A percentile compares a stretch with the other conserved stretches of the same genome.
Evolutionary conservation across 2,797 vertebrate species (phyloP).

Genomic region (Pachyuromys duprasi): DNA sequence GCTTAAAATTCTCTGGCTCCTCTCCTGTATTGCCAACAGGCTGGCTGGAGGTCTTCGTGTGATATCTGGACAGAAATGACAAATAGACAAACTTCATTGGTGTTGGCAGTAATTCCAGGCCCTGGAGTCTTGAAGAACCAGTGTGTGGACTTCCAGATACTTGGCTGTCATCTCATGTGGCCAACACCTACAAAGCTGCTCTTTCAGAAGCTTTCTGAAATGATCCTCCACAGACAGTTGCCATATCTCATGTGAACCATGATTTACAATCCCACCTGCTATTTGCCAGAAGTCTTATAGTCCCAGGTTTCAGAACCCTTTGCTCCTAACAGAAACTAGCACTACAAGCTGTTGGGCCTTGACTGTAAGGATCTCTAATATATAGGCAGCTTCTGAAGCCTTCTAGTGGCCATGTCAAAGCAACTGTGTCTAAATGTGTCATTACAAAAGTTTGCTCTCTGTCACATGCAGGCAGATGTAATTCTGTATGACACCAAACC

Average conservation of each 20-base stretch:
- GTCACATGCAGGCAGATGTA: background rate
- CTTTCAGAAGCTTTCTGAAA: background rate
- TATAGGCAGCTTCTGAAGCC: background rate
- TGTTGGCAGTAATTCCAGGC: background rate
- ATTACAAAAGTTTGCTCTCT: background rate
- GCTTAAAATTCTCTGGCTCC: background rate
- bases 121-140: background rate
- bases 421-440: background rate
- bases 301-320: background rate
- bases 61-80: background rate
- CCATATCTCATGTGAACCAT: background rate
- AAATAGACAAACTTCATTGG: background rate
- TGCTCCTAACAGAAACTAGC: background rate
- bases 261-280: background rate
- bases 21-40: background rate
- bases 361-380: fast-evolving
- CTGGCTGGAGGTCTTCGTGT: background rate
- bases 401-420: background rate
- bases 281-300: background rate
- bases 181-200: background rate
- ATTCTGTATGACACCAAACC: background rate
- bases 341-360: background rate
- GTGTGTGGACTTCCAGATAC: background rate
- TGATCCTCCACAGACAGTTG: background rate
- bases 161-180: background rate